These are phyloP conservation scores for Acronicta psi DNA, from an alignment of 2,888 invertebrate genomes.

Conservation along the genomic window DNA sequence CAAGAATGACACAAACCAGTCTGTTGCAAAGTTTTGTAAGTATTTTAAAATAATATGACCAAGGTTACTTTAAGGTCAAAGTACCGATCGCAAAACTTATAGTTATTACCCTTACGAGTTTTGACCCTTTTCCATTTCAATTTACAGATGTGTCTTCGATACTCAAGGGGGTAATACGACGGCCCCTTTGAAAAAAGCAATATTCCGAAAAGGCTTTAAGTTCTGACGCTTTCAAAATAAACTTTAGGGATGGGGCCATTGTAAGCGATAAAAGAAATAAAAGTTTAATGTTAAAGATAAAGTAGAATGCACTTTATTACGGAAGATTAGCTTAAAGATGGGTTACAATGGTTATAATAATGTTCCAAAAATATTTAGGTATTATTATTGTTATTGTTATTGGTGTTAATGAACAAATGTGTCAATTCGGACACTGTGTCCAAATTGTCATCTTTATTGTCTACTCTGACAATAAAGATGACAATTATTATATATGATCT, in stretches of 20 bases:
- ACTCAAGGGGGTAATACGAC: slow-evolving; percentile 69
- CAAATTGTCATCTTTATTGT: no score
- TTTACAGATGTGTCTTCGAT: slow-evolving; percentile 80
- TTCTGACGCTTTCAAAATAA: slow-evolving; percentile 62
- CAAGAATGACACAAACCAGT: no score
- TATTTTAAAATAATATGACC: slow-evolving; percentile 32
- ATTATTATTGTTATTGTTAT: no score
- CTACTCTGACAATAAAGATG: no score
- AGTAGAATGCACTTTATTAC: slow-evolving; percentile 44
- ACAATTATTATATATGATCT: no score
- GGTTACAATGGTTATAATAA: slow-evolving; percentile 31
- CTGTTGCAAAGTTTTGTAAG: not conserved
- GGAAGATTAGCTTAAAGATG: slow-evolving; percentile 30
- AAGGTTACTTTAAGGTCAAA: slow-evolving; percentile 54
- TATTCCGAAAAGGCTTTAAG: slow-evolving; percentile 69
- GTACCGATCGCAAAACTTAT: slow-evolving; percentile 70
- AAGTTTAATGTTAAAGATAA: slow-evolving; percentile 49
- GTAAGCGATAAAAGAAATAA: slow-evolving; percentile 47
- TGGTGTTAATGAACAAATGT: no score
- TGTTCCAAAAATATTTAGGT: no score
- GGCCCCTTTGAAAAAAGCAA: slow-evolving; percentile 71
- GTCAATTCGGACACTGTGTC: no score
- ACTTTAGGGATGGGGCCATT: slow-evolving; percentile 48
- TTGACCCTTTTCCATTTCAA: slow-evolving; percentile 82
- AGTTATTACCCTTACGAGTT: slow-evolving; percentile 76